Evolutionary conservation across 2,113 vertebrate genomes (phyloP), one percentile per base, ranked within the genome.

Genomic region (Gallinago paraguaiae): DNA sequence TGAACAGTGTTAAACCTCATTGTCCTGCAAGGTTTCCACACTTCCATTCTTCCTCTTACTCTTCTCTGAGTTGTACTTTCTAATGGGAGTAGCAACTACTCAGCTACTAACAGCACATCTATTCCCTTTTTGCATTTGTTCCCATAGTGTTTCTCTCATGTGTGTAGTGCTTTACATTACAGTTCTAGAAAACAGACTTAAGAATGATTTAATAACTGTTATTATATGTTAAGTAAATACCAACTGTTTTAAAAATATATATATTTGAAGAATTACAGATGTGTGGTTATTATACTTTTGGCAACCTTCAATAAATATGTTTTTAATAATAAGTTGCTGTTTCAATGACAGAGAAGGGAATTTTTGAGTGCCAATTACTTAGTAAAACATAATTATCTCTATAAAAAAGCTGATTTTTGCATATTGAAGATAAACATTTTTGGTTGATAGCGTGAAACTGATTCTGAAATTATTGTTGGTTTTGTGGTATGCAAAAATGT

Each of bases 151-250:
- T 79, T 90, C 83, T 54, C 22, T 71, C 71, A 2, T 68, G n/a
- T 11, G 0, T 85, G 18, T 60, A 74, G 56, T 78, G 56, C 67
- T 91, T 88, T 82, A 77, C 6, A n/a, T 77, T 82, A 82, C 4
- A 3, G 68, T 70, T 88, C 85, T 68, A 70, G 72, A 81, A 83
- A 83, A 80, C 25, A 86, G 79, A n/a, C 64, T 67, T 80, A 43
- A 90, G 54, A 70, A 82, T 82, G 79, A 80, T 93, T 93, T 86
- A 95, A 63, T 95, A 61, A 51, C 71, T 81, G 68, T 71, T 93
- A 70, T 88, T 94, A 54, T 41, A 71, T 81, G 48, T 74, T 78
- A 95, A 95, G 57, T 86, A 95, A 93, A 93, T 95, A 95, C n/a
- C 50, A 77, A 91, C 41, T 86, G 37, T 59, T 97, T 78, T 76